Evolutionary conservation across 2,113 vertebrate species (phyloP), one percentile per base, ranked within the genome.

Genomic region (Halichoeres trimaculatus): DNA sequence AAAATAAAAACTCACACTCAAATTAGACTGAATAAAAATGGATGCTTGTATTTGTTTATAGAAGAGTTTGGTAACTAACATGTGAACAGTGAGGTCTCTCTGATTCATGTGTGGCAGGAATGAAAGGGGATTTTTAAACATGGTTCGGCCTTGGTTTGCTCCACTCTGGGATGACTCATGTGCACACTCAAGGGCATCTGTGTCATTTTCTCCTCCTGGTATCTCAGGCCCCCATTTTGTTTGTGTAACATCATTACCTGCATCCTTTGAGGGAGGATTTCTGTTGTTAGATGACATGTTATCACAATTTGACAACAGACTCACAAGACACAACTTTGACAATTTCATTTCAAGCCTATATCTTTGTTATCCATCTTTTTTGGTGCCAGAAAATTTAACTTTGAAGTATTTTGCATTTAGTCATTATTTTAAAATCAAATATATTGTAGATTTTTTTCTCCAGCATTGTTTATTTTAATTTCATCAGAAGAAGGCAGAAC

Each of bases 161-260:
- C 56, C 73, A 36, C 22, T 60, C 45, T 65, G 50, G 62, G 26
- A 48, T 68, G 51, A 81, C 35, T 74, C 78, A 64, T 9, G 35
- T 1, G 19, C 69, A 77, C 16, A 74, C 65, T 16, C 69, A 83
- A 83, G 79, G 58, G 14, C 71, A 70, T 22, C 0, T 45, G 52
- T 62, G 80, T 56, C 75, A 61, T 74, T 58, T 59, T 65, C 47
- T 54, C 45, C 40, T 59, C 22, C 48, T 14, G 12, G 9, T 26
- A n/a, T 59, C 45, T 64, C 54, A 60, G 63, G 48, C 78, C 70
- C 68, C 69, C 82, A 77, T 81, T 81, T 83, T 86, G 71, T 85
- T 65, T 61, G 24, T 20, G 61, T 85, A 76, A 76, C 60, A 70
- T 76, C 81, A 76, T 35, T 34, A 67, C 53, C 47, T 64, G 43